These are phyloP conservation scores for Theristicus caerulescens DNA, from an alignment of 2,113 vertebrate species.

Conservation along the genomic window DNA sequence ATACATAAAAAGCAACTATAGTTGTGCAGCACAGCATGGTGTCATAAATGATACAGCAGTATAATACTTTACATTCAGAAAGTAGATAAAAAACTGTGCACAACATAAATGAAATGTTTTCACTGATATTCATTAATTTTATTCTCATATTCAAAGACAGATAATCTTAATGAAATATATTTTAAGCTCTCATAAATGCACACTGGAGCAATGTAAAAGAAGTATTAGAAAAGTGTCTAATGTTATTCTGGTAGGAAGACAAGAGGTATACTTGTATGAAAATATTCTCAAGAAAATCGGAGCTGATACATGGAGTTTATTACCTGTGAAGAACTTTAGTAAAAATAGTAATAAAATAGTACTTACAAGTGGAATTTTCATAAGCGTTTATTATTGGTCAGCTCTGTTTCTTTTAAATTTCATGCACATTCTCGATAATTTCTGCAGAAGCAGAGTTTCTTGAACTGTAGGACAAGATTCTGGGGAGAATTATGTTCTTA, in stretches of 20 bases:
- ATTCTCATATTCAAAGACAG: constrained; percentile 43
- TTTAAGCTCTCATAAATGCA: constrained; percentile 43
- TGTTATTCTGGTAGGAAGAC: neutral
- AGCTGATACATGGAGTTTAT: neutral
- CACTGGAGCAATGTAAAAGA: constrained; percentile 2
- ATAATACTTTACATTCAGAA: constrained; percentile 29
- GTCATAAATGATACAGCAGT: neutral
- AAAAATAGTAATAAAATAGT: neutral
- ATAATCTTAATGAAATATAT: constrained; percentile 43
- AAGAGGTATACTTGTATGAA: neutral
- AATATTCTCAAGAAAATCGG: neutral
- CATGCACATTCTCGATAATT: neutral
- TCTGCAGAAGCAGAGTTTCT: neutral
- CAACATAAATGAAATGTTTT: constrained; percentile 52
- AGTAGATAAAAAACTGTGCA: constrained; percentile 18
- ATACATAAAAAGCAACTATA: neutral
- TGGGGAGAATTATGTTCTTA: neutral
- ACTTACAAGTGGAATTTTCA: neutral
- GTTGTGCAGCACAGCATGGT: neutral
- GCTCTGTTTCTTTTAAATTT: neutral
- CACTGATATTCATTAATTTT: constrained; percentile 23
- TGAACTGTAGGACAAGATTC: neutral
- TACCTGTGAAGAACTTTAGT: neutral
- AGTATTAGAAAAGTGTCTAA: neutral
- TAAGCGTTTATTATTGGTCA: neutral